Evolutionary conservation across 2,113 vertebrate species (phyloP), one percentile per base, ranked within the genome.

Genomic region (Phoxinus phoxinus): DNA sequence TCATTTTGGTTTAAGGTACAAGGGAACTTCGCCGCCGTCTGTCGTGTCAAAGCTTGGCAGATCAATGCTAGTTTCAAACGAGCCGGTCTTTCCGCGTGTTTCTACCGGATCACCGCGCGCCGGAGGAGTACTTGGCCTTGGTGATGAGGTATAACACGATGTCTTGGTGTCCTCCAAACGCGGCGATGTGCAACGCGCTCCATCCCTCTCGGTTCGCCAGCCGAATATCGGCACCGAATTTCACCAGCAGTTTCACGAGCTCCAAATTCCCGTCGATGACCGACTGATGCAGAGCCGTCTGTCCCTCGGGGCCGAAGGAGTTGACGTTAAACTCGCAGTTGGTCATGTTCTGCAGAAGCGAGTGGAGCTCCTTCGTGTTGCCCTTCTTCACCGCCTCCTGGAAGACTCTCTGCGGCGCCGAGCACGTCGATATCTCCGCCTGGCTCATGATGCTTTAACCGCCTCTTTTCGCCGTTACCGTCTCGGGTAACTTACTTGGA

Each of bases 111-210:
- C 97, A 98, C 95, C 97, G 96, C 87, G 96, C 93, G 27, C 96
- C 94, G 88, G 96, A 96, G 3, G 97, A 96, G 95, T 97, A 99
- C 96, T 98, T 99, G 93, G 97, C 97, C 97, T 97, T 99, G 93
- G 97, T 98, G 95, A 99, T 97, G 95, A 99, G 97, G 95, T 99
- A 99, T 93, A 99, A 94, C 88, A 98, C 98, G 95, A 99, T 99
- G 96, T 99, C 98, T 92, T 99, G 98, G 94, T 98, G 98, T 91
- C 98, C 98, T 81, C 97, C 98, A 91, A 99, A 99, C 80, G 98
- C 98, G 78, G 98, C 98, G 92, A 99, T 99, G 95, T 99, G 98
- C 93, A 99, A 94, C 35, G 98, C 98, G 93, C 97, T 99, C 98
- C 98, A 99, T 86, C 98, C 98, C 91, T 99, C 98, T 87, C 98